A percentile compares a stretch with the other conserved stretches of the same genome.
These are phyloP conservation scores for Dunckerocampus dactyliophorus DNA, from an alignment of 2,113 vertebrate species.

Conservation along the genomic window DNA sequence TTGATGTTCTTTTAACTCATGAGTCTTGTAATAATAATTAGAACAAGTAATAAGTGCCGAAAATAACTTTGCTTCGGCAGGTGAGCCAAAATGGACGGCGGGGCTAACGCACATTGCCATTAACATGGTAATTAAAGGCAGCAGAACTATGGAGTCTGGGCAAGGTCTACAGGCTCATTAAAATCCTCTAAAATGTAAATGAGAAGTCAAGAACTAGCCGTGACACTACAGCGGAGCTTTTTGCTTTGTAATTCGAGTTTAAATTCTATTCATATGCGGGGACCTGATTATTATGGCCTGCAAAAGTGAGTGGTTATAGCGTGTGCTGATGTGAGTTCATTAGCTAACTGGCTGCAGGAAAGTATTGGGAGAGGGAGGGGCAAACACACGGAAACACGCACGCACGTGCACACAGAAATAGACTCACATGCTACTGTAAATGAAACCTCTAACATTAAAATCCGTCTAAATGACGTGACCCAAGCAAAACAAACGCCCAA, in stretches of 20 bases:
- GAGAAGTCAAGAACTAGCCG: background rate
- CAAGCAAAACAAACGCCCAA: too few species aligned
- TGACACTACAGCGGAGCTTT: too few species aligned
- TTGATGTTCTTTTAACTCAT: background rate
- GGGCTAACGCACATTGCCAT: conserved; percentile 10
- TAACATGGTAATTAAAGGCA: conserved; percentile 10
- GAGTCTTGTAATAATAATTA: background rate
- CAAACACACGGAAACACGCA: too few species aligned
- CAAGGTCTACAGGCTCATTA: conserved; percentile 16
- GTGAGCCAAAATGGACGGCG: background rate
- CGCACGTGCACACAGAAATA: too few species aligned
- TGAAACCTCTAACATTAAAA: too few species aligned
- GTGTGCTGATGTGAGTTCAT: too few species aligned
- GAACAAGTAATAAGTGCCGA: background rate
- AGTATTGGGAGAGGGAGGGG: too few species aligned
- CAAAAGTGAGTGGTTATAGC: too few species aligned
- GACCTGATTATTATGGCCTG: background rate
- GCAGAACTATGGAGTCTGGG: background rate
- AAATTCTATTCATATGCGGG: conserved; percentile 4
- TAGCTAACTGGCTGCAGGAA: too few species aligned
- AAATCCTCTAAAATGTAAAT: conserved; percentile 10
- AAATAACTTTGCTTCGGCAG: conserved; percentile 6
- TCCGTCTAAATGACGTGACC: too few species aligned
- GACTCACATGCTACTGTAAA: too few species aligned
- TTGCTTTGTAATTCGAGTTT: conserved; percentile 7